Conservation (phyloP, 2,797 vertebrate genomes). For the Enteromius trimaculatus region DNA sequence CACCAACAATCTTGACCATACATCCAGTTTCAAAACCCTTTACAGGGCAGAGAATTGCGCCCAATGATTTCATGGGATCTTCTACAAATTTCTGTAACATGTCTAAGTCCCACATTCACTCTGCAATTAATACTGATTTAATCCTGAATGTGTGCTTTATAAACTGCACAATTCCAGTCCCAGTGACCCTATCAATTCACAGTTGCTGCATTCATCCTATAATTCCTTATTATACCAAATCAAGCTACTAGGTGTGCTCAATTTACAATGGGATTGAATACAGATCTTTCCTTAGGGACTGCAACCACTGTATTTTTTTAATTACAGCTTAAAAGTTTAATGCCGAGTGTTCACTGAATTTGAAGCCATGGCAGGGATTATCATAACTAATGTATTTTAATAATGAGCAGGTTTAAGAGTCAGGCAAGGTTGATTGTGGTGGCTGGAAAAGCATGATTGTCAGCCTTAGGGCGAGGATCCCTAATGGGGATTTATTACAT, state of each 20-base stretch:
- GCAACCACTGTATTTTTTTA: constrained; percentile 67
- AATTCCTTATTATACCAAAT: constrained; percentile 78
- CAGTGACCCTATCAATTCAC: constrained; percentile 68
- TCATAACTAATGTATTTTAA: constrained; percentile 73
- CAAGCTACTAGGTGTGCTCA: constrained; percentile 76
- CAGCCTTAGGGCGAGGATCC: constrained; percentile 43
- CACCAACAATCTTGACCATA: neutral
- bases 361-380: constrained; percentile 68
- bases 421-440: constrained; percentile 55
- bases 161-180: constrained; percentile 63
- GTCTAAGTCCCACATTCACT: neutral
- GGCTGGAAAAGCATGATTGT: constrained; percentile 51
- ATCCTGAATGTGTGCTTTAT: constrained; percentile 56
- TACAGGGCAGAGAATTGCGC: too few relatives aligned
- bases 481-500: constrained; percentile 59
- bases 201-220: constrained; percentile 74
- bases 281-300: constrained; percentile 67
- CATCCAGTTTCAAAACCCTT: neutral
- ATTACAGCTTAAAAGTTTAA: constrained; percentile 77
- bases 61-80: neutral
- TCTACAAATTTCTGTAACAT: neutral
- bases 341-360: constrained; percentile 66
- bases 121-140: constrained; percentile 12
- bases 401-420: constrained; percentile 59
- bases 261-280: constrained; percentile 75